These are phyloP conservation scores for Amazona ochrocephala DNA, from an alignment of 2,797 vertebrate genomes.

Conservation along the genomic window DNA sequence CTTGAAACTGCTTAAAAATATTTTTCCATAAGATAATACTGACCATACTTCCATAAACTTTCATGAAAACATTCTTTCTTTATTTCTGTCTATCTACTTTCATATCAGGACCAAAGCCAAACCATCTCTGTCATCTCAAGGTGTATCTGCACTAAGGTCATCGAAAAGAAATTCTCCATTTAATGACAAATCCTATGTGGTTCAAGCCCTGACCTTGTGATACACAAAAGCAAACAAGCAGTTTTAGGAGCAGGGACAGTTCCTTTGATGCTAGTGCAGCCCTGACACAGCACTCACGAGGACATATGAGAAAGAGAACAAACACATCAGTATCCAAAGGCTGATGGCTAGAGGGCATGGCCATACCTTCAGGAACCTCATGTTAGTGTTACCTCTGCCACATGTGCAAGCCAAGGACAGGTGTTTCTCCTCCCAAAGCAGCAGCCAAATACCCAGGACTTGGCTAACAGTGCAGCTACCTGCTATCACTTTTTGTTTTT, in stretches of 20 bases:
- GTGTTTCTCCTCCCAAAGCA: not conserved
- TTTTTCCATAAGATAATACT: not conserved
- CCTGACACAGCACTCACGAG: not conserved
- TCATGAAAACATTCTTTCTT: not conserved
- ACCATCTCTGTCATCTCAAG: not conserved
- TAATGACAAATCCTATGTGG: not conserved
- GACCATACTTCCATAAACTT: not conserved
- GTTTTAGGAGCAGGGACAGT: not conserved
- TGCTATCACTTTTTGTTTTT: not conserved
- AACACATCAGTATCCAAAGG: not conserved
- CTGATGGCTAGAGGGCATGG: not conserved
- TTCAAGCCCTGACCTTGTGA: not conserved
- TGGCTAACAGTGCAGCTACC: not conserved
- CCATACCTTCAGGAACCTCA: not conserved
- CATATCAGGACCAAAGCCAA: not conserved
- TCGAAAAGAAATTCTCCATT: not conserved
- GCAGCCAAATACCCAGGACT: not conserved
- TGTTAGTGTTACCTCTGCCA: not conserved
- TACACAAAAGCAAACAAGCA: not conserved
- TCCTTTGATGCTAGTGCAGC: not conserved
- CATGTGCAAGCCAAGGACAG: not conserved
- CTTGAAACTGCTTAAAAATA: not conserved
- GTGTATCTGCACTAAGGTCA: not conserved
- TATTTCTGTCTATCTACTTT: not conserved
- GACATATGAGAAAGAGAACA: not conserved